Conservation (phyloP, 2,888 invertebrate genomes). For the Apotomis turbidana region DNA sequence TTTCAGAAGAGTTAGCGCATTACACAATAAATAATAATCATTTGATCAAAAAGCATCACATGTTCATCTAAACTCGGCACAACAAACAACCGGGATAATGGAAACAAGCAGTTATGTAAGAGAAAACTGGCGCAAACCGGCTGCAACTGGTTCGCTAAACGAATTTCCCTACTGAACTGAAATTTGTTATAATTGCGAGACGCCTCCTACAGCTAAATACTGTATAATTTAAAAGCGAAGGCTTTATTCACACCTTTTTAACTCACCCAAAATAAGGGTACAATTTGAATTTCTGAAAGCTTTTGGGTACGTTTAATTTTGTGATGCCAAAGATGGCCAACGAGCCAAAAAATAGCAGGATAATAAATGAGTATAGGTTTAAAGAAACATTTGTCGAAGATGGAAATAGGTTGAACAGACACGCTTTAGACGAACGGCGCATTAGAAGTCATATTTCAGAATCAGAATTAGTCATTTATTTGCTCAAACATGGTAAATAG, state of each 20-base stretch:
- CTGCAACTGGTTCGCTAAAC: conserved; percentile 39
- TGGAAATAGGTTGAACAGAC: no score
- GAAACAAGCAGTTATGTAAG: conserved; percentile 34
- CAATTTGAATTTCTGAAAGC: conserved; percentile 4
- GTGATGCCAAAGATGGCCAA: neutral
- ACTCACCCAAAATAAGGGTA: conserved; percentile 6
- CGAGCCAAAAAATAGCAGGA: neutral
- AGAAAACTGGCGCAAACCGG: conserved; percentile 38
- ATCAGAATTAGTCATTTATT: no score
- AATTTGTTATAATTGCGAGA: conserved; percentile 41
- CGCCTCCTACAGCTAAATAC: conserved; percentile 32
- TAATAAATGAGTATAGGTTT: neutral
- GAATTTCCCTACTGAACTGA: conserved; percentile 40
- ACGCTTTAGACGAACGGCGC: no score
- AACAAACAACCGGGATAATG: neutral
- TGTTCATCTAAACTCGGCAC: no score
- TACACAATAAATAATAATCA: no score
- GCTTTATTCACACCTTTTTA: conserved; percentile 20
- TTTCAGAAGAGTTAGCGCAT: no score
- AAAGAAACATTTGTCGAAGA: no score
- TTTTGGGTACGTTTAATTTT: neutral
- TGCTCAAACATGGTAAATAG: no score
- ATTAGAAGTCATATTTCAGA: no score
- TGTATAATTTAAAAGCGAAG: conserved; percentile 28
- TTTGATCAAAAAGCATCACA: no score